Evolutionary conservation across 2,797 vertebrate genomes (phyloP).

Genomic region (Cyprinodon diabolis): DNA sequence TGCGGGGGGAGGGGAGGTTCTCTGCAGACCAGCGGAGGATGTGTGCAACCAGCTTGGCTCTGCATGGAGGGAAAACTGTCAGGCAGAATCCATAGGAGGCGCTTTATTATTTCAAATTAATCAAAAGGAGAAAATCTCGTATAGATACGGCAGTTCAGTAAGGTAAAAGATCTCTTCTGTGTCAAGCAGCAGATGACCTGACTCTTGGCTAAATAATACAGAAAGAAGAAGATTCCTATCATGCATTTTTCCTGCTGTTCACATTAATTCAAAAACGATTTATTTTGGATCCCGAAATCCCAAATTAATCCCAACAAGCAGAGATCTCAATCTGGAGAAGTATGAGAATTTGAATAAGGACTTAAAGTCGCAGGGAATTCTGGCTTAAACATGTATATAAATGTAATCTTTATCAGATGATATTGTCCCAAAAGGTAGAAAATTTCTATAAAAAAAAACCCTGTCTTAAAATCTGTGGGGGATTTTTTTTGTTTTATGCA

Average conservation of each 20-base stretch:
- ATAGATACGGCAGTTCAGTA: background rate
- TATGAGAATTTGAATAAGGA: no score
- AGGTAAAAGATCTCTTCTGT: slow-evolving; percentile 1
- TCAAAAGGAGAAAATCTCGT: slow-evolving; percentile 29
- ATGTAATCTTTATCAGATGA: no score
- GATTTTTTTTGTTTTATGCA: no score
- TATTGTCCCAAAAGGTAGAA: no score
- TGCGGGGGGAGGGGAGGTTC: slow-evolving; percentile 64
- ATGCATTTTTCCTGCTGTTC: no score
- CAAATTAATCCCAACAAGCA: no score
- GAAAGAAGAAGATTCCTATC: background rate
- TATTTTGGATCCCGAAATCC: no score
- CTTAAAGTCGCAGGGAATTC: no score
- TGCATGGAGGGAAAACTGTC: slow-evolving; percentile 31
- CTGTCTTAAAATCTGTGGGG: no score
- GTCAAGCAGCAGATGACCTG: background rate
- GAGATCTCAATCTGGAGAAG: background rate
- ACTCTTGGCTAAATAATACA: background rate
- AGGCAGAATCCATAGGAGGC: slow-evolving; percentile 34
- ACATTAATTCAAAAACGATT: no score
- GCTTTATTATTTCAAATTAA: slow-evolving; percentile 47
- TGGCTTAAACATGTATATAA: no score
- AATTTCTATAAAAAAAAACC: no score
- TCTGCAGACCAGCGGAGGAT: slow-evolving; percentile 63
- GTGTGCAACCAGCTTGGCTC: background rate